Evolutionary conservation across 2,113 vertebrate genomes (phyloP), one percentile per base, ranked within the genome.

Genomic region (Corydoras sp.): DNA sequence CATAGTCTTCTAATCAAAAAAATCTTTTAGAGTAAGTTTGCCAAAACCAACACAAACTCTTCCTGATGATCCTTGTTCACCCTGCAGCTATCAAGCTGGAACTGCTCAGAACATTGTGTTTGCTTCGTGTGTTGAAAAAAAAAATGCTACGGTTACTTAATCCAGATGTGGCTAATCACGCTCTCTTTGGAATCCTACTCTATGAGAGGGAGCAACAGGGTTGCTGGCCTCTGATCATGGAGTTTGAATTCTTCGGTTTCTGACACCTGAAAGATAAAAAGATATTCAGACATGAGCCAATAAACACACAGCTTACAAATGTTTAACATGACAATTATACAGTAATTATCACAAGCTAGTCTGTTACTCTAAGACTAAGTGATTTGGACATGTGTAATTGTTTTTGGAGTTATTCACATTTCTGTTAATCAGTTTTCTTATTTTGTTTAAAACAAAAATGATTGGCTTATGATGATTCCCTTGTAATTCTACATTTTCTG

Each of bases 111-210:
- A 68, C 62, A 74, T 62, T 49, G 67, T 71, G 76, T 78, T 81
- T 78, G 78, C 76, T 81, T 69, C 68, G 24, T 31, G 51, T 58
- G 32, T 13, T 55, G 62, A 68, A 35, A 68, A 58, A 48, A 66
- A 68, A 35, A 13, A 58, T 70, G 58, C 71, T 43, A 7, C 18
- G 55, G 69, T 78, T 75, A 73, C 74, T 79, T 78, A 69, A 81
- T 78, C 82, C 77, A 78, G 77, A 81, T 81, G 77, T 78, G 51
- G 61, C 9, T 48, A 49, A 70, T 72, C 62, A 74, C 49, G 74
- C 69, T 65, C 32, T 64, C 55, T 56, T 71, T 35, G 66, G 65
- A 69, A 73, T 77, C 71, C 69, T 75, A 30, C 13, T 62, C 68
- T 74, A 71, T 43, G 62, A 66, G 14, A 59, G 15, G 18, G 65